Evolutionary conservation across 1,140 invertebrate species (phyloP).

Genomic region (Platyscapa corneri): DNA sequence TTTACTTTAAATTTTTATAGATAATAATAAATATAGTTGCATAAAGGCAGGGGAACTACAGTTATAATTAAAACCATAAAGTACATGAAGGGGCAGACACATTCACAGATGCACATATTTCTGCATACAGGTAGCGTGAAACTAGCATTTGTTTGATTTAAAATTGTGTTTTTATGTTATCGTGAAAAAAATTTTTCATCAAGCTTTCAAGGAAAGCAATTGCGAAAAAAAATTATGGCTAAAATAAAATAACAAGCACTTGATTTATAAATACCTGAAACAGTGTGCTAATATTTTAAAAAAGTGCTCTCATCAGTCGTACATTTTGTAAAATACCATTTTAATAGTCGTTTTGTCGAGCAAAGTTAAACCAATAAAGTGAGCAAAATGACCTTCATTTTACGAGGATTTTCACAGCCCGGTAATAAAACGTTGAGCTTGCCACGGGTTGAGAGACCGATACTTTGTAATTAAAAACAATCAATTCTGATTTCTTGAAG

Average conservation of each 20-base stretch:
- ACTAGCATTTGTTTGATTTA: background rate
- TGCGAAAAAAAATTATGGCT: background rate
- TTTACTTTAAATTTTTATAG: no score
- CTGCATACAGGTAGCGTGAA: background rate
- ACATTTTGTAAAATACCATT: constrained; percentile 3
- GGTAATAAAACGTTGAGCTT: background rate
- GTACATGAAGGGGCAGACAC: background rate
- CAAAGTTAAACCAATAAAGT: constrained; percentile 9
- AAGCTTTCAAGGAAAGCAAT: background rate
- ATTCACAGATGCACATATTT: no score
- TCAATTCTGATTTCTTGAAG: constrained; percentile 37
- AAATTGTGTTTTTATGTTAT: constrained; percentile 5
- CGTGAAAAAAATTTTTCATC: background rate
- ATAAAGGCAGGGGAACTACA: background rate
- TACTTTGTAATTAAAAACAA: constrained; percentile 39
- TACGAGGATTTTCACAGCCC: background rate
- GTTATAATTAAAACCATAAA: constrained; percentile 2
- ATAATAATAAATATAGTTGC: no score
- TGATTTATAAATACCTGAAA: background rate
- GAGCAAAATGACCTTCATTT: constrained; percentile 9
- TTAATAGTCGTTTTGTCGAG: background rate
- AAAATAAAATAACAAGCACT: background rate
- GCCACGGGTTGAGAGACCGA: background rate
- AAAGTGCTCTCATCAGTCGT: background rate
- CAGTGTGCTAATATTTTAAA: background rate